These are phyloP conservation scores for Volucella bombylans DNA, from an alignment of 2,888 invertebrate species.

Conservation along the genomic window DNA sequence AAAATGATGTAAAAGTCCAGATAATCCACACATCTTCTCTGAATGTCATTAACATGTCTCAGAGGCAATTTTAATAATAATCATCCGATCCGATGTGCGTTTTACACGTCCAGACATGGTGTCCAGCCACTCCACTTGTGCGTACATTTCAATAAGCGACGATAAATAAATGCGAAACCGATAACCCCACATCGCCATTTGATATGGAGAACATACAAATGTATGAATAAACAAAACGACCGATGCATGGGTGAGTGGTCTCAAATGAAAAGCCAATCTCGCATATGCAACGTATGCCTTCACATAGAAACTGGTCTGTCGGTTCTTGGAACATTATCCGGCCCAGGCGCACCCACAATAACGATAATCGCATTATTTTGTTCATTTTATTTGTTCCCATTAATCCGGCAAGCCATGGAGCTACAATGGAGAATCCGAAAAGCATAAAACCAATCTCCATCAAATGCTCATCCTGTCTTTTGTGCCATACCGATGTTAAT, in stretches of 20 bases:
- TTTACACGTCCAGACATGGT: neutral
- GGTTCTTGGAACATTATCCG: neutral
- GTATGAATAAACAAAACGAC: neutral
- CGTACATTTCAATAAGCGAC: conserved; percentile 20
- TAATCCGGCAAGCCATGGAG: conserved; percentile 45
- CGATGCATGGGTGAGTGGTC: neutral
- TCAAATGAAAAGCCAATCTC: conserved; percentile 44
- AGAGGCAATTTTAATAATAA: conserved; percentile 24
- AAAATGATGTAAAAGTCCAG: conserved; percentile 13
- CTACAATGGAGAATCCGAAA: conserved; percentile 17
- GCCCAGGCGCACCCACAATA: conserved; percentile 57
- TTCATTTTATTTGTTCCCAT: conserved; percentile 55
- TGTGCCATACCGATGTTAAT: conserved; percentile 22
- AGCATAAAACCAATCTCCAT: conserved; percentile 54
- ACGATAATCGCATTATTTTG: conserved; percentile 55
- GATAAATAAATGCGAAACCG: conserved; percentile 59
- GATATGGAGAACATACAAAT: neutral
- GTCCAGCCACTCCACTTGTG: conserved; percentile 27
- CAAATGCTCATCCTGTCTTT: conserved; percentile 20
- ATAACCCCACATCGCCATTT: conserved; percentile 38
- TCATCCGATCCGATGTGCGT: conserved; percentile 1
- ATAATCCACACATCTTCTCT: conserved; percentile 8
- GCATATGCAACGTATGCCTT: conserved; percentile 36
- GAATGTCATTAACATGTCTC: too few species aligned
- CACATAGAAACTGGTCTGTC: neutral